These are phyloP conservation scores for Cercopithecus mona DNA, from an alignment of 2,113 vertebrate genomes.

Conservation along the genomic window DNA sequence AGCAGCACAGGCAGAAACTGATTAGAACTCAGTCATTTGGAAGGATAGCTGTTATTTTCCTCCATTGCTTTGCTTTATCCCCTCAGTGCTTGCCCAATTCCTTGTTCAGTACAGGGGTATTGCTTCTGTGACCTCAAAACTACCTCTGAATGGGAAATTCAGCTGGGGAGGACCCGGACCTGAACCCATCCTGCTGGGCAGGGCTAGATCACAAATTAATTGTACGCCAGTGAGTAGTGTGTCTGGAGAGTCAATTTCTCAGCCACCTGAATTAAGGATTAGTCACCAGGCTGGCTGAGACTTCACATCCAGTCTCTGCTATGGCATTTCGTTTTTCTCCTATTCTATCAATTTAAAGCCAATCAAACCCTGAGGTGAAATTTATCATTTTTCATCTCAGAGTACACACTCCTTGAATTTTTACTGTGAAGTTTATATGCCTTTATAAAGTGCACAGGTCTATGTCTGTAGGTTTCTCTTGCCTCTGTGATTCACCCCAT, in stretches of 20 bases:
- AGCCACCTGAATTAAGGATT: background rate
- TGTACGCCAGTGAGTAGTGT: background rate
- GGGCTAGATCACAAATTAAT: background rate
- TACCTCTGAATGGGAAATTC: background rate
- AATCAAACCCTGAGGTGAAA: constrained; percentile 25
- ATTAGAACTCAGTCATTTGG: background rate
- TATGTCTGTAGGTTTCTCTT: background rate
- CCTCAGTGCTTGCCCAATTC: background rate
- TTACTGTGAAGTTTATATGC: constrained; percentile 8
- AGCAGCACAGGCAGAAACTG: background rate
- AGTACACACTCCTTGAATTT: constrained; percentile 32
- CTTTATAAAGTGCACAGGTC: background rate
- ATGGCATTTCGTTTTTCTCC: background rate
- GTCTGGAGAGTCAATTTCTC: background rate
- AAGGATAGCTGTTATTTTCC: constrained; percentile 10
- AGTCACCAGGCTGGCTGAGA: too few relatives aligned
- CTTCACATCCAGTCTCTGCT: background rate
- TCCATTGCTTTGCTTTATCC: background rate
- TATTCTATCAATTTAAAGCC: constrained; percentile 1
- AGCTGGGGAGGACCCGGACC: background rate
- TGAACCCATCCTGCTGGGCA: background rate
- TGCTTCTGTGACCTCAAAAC: background rate
- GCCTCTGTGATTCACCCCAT: background rate
- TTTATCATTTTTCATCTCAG: background rate
- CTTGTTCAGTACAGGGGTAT: background rate